Evolutionary conservation across 2,113 vertebrate species (phyloP), one percentile per base, ranked within the genome.

Genomic region (Sebastes fasciatus): DNA sequence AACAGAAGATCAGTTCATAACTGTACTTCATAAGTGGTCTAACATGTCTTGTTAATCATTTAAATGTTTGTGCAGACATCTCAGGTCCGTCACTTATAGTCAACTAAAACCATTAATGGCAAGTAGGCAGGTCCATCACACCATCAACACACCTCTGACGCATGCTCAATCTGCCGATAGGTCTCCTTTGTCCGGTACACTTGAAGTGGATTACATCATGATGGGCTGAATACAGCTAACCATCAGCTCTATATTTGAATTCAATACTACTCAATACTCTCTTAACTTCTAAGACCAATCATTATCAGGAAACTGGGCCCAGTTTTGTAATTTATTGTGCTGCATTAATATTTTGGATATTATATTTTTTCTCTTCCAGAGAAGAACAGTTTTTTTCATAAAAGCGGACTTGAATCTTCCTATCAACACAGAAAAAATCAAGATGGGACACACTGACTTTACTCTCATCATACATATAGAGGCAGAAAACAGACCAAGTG

Each of bases 91-190:
- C 43, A 52, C n/a, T 13, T n/a, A 17, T 2, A 63, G 57, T 14
- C 17, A 5, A 75, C 48, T 62, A 5, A 48, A 63, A 26, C 40
- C 4, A 6, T 74, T 72, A 90, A 0, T 19, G 2, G 68, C 92
- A 95, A 8, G 2, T 34, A 3, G 93, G 93, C 17, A 94, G 54
- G 0, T 2, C 0, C 0, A 93, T 86, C 43, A 11, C n/a, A 17
- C 93, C 93, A 60, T 94, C 21, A 1, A 0, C 1, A 60, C 94
- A 95, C 7, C 0, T 10, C 34, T 51, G 79, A 43, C 48, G 52
- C 76, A 92, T 64, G 5, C 0, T 0, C 17, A 9, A 0, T 8
- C 0, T 0, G 8, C n/a, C 0, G 2, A 1, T 12, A 7, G 0
- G 26, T 16, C 0, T 61, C 12, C 3, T 12, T 1, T 26, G 26